Percentiles rank a stretch among this genome's conserved stretches.
These are phyloP conservation scores for Orthochromis indermauri DNA, from an alignment of 2,113 vertebrate species.

Conservation along the genomic window DNA sequence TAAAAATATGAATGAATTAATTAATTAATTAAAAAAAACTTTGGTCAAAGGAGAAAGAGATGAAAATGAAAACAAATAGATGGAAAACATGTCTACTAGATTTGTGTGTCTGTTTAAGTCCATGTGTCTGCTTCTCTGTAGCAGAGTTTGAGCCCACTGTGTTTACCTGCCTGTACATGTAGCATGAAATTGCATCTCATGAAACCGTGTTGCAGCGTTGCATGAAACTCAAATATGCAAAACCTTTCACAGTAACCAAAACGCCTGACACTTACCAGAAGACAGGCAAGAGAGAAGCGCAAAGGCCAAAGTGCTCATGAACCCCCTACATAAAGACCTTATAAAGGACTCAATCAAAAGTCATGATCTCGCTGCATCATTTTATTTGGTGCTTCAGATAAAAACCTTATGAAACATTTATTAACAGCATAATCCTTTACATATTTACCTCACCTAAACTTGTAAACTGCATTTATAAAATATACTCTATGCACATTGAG, in stretches of 20 bases:
- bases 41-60: not conserved
- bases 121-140: not conserved
- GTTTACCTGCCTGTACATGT: not conserved
- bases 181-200: not conserved
- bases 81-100: not conserved
- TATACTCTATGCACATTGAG: not conserved
- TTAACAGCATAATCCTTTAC: not conserved
- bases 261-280: not conserved
- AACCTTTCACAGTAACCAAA: not conserved
- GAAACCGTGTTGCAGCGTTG: too few relatives aligned
- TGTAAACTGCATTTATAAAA: not conserved
- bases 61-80: not conserved
- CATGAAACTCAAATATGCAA: not conserved
- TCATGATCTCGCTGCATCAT: not conserved
- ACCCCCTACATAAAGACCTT: not conserved
- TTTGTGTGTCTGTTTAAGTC: not conserved
- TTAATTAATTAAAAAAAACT: rapidly evolving
- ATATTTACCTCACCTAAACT: not conserved
- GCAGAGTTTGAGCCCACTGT: not conserved
- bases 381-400: not conserved
- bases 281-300: not conserved
- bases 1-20: rapidly evolving
- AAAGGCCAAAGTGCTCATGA: not conserved
- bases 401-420: not conserved
- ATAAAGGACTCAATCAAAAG: not conserved